Base-by-base conservation (phyloP, 2,113 vertebrate species). In the Ariopsis seemanni region DNA sequence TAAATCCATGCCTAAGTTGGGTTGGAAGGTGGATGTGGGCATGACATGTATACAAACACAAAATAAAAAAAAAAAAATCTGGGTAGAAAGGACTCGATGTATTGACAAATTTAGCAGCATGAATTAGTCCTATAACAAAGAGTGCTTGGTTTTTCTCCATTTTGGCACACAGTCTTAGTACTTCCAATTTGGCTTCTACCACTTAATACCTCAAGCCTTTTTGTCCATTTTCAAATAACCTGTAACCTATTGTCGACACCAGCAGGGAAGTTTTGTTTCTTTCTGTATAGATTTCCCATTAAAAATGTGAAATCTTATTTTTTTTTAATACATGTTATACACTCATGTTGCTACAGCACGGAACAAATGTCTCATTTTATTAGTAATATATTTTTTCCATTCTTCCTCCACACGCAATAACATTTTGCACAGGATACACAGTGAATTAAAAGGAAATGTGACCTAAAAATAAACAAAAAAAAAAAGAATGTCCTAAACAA, bases 91-190 rank as follows among this genome's bases (percentile, higher is more conserved):
- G 90, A 89, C 77, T 85, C 87, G 90, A 93, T 91, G 90, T 71
- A 91, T 86, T 91, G 82, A 91, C 86, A 86, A 89, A 88, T 91
- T 89, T 91, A 93, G 93, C 92, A 94, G 93, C 91, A 83, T 91
- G 87, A 93, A 90, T 82, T 93, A 84, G 90, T 84, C 87, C 88
- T 88, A 89, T 89, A 92, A 92, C 86, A 92, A 91, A 93, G 93
- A 94, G 92, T 93, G 92, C 92, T 94, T 81, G 74, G 52, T 85
- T 83, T 88, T 52, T 50, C 86, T 25, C 85, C 90, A 65, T 92
- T 93, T 94, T 93, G 93, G 94, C 94, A 95, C 94, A 95, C 89
- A 91, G 55, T 91, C 77, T 86, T 67, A 89, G 67, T 84, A 87
- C 69, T 86, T 86, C 48, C 60, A 74, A 57, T 81, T 87, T 52